These are phyloP conservation scores for Calyptommatus sinebrachiatus DNA, from an alignment of 2,113 vertebrate species.

Conservation along the genomic window DNA sequence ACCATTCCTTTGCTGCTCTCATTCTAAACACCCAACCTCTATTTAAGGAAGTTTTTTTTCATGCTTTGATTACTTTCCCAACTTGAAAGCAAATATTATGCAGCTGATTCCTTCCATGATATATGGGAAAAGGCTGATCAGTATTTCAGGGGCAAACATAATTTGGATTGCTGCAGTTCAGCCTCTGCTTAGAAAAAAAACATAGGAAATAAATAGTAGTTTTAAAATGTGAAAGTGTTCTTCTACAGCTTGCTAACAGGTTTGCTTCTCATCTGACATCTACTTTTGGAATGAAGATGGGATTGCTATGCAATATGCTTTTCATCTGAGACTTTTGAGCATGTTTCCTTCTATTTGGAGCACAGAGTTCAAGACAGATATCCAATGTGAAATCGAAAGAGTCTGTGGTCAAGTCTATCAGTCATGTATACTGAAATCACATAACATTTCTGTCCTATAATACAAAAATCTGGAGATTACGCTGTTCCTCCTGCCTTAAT, in stretches of 20 bases:
- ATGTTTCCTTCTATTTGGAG: not conserved
- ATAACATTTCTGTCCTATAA: slow-evolving; percentile 39
- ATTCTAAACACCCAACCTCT: not conserved
- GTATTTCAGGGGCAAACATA: not conserved
- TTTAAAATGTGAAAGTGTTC: not conserved
- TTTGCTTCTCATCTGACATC: slow-evolving; percentile 2
- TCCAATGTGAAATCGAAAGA: slow-evolving; percentile 12
- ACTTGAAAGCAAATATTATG: not conserved
- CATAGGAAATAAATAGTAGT: not conserved
- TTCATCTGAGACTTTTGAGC: not conserved
- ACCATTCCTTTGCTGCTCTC: not conserved
- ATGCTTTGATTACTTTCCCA: slow-evolving; percentile 21
- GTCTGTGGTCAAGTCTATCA: slow-evolving; percentile 40
- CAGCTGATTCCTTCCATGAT: not conserved
- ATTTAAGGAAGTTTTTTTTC: not conserved
- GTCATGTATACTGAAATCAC: slow-evolving; percentile 49
- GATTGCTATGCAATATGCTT: not conserved
- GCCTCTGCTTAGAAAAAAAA: accelerated
- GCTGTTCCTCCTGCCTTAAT: not conserved
- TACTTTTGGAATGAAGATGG: not conserved
- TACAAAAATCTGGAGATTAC: slow-evolving; percentile 39
- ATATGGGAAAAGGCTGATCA: not conserved
- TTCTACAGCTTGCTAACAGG: not conserved
- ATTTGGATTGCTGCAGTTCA: not conserved
- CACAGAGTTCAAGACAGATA: not conserved